Evolutionary conservation across 2,888 invertebrate genomes (phyloP), one percentile per base, ranked within the genome.

Genomic region (Aporophyla lueneburgensis): DNA sequence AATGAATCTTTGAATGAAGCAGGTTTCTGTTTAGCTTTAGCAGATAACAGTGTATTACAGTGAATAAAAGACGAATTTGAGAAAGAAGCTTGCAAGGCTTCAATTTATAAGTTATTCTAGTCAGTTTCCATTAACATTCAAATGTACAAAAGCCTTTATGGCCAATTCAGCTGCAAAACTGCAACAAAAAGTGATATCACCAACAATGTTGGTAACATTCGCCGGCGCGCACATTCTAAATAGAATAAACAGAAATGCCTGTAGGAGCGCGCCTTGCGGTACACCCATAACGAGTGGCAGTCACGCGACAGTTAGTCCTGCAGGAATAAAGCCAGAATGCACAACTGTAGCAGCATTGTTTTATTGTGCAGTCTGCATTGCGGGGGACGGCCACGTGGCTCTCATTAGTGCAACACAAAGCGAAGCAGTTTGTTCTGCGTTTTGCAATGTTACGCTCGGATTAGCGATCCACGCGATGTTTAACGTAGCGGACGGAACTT

Each of bases 331-430:
- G 95, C 92, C 92, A 91, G 93, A 94, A 93, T 94, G 94, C 94
- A 94, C 93, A 93, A 94, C 93, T 94, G 93, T 92, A 90, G 92
- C 90, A 92, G 93, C 92, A 96, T 96, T 96, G 96, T 96, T 96
- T 96, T 96, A 96, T 96, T 96, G 96, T 96, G 94, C 94, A 94
- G 94, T 91, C 96, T 96, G 96, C 96, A 96, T 93, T 96, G 96
- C 96, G 94, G 96, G 96, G 94, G 95, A 94, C 92, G 91, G 96
- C 95, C 96, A 96, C 96, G 96, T 96, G 96, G 95, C 96, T 91
- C 95, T 96, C 96, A 96, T 96, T 96, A 96, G 95, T 93, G 93
- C 92, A 92, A 92, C 91, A 96, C 95, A 96, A 96, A 96, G 96
- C 94, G 93, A 93, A 94, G 93, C 94, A 95, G 95, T 96, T 96